Conservation (phyloP, 2,888 invertebrate species). For the Rapana venosa region DNA sequence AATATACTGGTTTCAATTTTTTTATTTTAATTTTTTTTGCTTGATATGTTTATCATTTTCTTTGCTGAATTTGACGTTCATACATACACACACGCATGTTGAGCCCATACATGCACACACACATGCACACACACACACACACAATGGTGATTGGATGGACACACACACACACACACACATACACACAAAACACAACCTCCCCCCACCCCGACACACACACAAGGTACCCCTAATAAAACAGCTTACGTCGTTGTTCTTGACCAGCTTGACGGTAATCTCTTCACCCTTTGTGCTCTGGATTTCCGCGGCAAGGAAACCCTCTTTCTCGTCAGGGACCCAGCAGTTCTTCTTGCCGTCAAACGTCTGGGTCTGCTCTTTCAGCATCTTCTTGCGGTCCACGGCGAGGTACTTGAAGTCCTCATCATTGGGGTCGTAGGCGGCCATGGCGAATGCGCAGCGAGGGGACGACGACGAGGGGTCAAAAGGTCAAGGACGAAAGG, state of each 20-base stretch:
- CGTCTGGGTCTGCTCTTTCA: conserved; percentile 72
- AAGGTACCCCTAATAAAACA: not conserved
- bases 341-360: conserved; percentile 91
- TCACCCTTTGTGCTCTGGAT: conserved; percentile 99
- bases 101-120: too few species aligned
- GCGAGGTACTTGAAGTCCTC: conserved; percentile 76
- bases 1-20: too few species aligned
- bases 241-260: conserved; percentile 80
- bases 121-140: too few species aligned
- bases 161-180: too few species aligned
- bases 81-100: too few species aligned
- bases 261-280: conserved; percentile 93
- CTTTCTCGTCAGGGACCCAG: conserved; percentile 99
- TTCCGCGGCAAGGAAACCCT: conserved; percentile 97
- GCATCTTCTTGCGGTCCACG: conserved; percentile 74
- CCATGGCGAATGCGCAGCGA: conserved; percentile 30
- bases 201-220: not conserved
- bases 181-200: not conserved
- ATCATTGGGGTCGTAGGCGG: conserved; percentile 61
- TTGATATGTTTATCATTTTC: too few species aligned
- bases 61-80: too few species aligned
- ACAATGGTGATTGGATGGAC: too few species aligned
- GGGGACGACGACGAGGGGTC: not conserved
- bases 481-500: conserved; percentile 44
- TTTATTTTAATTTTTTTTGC: too few species aligned